Evolutionary conservation across 92 coral and sea anemone species (phyloP).

Genomic region (Phymanthus crucifer): DNA sequence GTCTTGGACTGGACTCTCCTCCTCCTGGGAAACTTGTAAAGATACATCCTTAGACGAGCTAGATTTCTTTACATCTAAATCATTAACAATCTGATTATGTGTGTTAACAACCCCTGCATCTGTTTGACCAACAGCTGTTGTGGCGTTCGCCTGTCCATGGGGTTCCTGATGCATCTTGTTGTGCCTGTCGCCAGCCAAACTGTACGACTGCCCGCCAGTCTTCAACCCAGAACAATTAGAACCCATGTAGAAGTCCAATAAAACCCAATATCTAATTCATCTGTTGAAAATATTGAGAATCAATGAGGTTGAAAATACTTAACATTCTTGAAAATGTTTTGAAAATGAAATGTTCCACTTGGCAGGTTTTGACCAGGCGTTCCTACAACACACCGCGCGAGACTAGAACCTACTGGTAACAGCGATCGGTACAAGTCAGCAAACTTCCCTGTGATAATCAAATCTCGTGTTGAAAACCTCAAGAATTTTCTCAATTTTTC

Average conservation of each 20-base stretch:
- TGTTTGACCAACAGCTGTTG: neutral
- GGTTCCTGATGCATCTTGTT: neutral
- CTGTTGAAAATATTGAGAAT: neutral
- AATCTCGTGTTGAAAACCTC: slow-evolving; percentile 31
- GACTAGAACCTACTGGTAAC: slow-evolving; percentile 15
- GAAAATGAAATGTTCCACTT: slow-evolving; percentile 20
- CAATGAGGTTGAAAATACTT: slow-evolving; percentile 20
- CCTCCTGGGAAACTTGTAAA: slow-evolving; percentile 9
- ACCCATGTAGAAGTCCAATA: slow-evolving; percentile 36
- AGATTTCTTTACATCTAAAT: slow-evolving; percentile 5
- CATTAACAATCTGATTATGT: neutral
- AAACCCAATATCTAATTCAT: neutral
- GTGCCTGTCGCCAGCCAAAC: slow-evolving; percentile 15
- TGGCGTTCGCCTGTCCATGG: neutral
- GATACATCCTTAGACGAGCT: slow-evolving; percentile 31
- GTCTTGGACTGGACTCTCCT: neutral
- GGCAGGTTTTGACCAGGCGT: slow-evolving; percentile 19
- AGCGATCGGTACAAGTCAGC: slow-evolving; percentile 25
- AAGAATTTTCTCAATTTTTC: slow-evolving; percentile 11
- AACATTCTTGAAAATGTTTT: slow-evolving; percentile 4
- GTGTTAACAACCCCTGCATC: neutral
- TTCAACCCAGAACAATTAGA: slow-evolving; percentile 31
- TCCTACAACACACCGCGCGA: slow-evolving; percentile 15
- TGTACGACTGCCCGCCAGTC: slow-evolving; percentile 24
- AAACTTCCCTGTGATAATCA: slow-evolving; percentile 5